Evolutionary conservation across 2,113 vertebrate genomes (phyloP), one percentile per base, ranked within the genome.

Genomic region (Pygoscelis adeliae): DNA sequence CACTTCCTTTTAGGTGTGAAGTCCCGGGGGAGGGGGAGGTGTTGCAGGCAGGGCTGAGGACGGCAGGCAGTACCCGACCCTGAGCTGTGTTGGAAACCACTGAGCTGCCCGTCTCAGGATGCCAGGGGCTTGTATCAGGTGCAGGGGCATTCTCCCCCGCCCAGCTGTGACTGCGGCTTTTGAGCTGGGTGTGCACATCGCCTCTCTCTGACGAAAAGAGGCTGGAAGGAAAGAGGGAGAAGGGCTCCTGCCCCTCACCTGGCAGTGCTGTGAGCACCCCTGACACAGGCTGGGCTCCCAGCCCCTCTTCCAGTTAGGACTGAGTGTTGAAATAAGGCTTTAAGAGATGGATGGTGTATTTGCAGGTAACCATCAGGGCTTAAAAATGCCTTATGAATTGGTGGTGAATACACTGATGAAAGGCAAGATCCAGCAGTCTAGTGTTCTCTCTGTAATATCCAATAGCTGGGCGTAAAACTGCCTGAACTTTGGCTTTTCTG

Each of bases 81-180:
- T 0, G 3, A 49, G 15, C 42, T 42, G 29, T 0, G 0, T 3
- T 6, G 10, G 42, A 67, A 50, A 44, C 4, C 36, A 34, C 34
- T 2, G 5, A 56, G 29, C 10, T 74, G 47, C 42, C 23, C 0
- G 0, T 21, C 30, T 67, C 0, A 0, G 17, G 21, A 36, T 47
- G 19, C 34, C 42, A 72, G 59, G 34, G 13, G 5, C 20, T 71
- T 1, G 0, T 30, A 27, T 10, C 1, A 2, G 22, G 23, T 0
- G 0, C 29, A 17, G 27, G 19, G 32, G 9, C 58, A 61, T 38
- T 23, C 19, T 71, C 9, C 7, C 17, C 10, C 6, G 2, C 12
- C 13, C 0, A 2, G 5, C 3, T 58, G 26, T 16, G 25, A 42
- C 34, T 34, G 27, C 2, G 1, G 53, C 38, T 74, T 79, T 74